Base-by-base conservation (phyloP, 2,113 vertebrate species). In the Dipodomys merriami region DNA sequence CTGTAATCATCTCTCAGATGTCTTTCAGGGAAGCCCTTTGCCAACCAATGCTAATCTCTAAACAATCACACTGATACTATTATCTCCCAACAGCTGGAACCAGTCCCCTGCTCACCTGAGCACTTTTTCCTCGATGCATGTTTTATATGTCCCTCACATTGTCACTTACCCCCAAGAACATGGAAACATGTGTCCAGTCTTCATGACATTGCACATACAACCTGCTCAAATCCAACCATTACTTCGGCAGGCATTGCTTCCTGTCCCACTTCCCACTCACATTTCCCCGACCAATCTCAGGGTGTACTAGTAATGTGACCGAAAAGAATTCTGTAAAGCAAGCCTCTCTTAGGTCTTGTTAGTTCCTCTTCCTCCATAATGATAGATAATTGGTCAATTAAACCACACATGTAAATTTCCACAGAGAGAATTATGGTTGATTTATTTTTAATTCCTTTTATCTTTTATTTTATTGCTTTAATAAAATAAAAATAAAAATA, bases 391-490 rank as follows among this genome's bases (percentile, higher is more conserved):
- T n/a, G 35, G 91, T 29, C 73, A 71, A 91, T 33, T 35, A 93
- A 74, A 8, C 19, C 8, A 86, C 13, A 85, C 53, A 33, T 10
- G 25, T 6, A 65, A 2, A 94, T 68, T 57, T 86, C 76, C 33
- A 82, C 62, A 90, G 30, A 39, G 33, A 3, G 6, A 72, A 35
- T 49, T 39, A 30, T 7, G 2, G 80, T 10, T 80, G n/a, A 33
- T 19, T 80, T 74, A 65, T 68, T 53, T 86, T 96, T 95, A 90
- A 96, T 95, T 96, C 64, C 15, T 57, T 57, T 57, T 57, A 57
- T 62, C 64, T 57, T 18, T 57, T 57, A 16, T 67, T 60, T 60
- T 10, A 27, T n/a, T 72, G 20, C 33, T 67, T 65, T 29, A 62
- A 39, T 81, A 88, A 72, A 60, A 85, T 82, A 65, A 82, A 92